Conservation (phyloP, 2,797 vertebrate genomes). For the Hyperoplus immaculatus region DNA sequence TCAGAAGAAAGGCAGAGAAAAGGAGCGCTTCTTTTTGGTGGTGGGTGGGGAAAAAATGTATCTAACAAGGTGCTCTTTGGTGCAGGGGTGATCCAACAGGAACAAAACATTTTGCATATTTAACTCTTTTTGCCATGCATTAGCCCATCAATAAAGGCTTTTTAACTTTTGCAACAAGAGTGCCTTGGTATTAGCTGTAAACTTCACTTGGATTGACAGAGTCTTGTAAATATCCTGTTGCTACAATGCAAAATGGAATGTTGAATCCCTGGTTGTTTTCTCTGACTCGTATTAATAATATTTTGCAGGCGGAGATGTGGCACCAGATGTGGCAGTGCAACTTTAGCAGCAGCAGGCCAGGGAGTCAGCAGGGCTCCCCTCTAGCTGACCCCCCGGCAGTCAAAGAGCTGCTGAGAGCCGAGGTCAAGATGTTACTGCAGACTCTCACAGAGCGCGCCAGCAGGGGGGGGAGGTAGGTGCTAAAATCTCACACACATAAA, state of each 20-base stretch:
- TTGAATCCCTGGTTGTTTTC: not conserved
- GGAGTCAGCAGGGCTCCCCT: slow-evolving; percentile 8
- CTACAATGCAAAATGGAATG: not conserved
- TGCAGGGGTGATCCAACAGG: no score
- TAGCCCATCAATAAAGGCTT: no score
- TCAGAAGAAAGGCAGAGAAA: no score
- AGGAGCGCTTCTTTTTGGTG: no score
- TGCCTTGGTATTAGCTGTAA: no score
- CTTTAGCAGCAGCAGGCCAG: slow-evolving; percentile 27
- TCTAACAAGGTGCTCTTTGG: no score
- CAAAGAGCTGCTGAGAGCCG: slow-evolving; percentile 77
- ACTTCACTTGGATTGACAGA: not conserved
- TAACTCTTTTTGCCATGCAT: no score
- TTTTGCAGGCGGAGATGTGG: slow-evolving; percentile 69
- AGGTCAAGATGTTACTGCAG: slow-evolving; percentile 74
- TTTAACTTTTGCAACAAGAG: no score
- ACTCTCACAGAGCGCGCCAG: slow-evolving; percentile 61
- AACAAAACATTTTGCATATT: no score
- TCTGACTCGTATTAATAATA: not conserved
- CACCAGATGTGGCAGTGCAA: slow-evolving; percentile 53
- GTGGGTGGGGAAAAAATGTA: no score
- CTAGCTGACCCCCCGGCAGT: slow-evolving; percentile 74
- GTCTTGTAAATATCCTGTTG: not conserved
- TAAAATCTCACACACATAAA: slow-evolving; percentile 12
- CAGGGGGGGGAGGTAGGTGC: slow-evolving; percentile 57